phyloP scores from a whole-genome alignment of 2,113 vertebrate genomes.

The Pagrus major region DNA sequence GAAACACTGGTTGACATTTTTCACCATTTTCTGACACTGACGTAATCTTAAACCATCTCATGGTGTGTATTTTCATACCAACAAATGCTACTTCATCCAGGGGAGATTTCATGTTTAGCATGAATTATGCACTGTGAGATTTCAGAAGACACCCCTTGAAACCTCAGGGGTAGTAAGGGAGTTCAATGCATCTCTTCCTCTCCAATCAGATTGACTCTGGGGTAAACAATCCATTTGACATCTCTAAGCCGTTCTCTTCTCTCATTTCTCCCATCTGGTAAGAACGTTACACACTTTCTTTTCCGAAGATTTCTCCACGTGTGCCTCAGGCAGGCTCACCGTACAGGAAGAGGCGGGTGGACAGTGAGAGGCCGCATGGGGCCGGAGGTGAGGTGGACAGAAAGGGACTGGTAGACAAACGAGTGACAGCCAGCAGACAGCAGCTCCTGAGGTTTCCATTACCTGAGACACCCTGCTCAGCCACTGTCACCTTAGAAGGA shows the following conservation, averaged over 20 bases:
- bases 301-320: slow-evolving; percentile 10
- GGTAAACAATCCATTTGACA: slow-evolving; percentile 41
- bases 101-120: no score
- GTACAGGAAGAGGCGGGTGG: slow-evolving; percentile 25
- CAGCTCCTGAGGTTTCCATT: slow-evolving; percentile 76
- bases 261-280: slow-evolving; percentile 15
- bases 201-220: slow-evolving; percentile 24
- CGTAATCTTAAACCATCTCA: no score
- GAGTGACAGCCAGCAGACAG: slow-evolving; percentile 77
- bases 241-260: slow-evolving; percentile 6
- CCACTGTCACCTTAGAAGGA: slow-evolving; percentile 78
- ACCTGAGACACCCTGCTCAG: slow-evolving; percentile 68
- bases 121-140: no score
- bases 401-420: slow-evolving; percentile 54
- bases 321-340: background rate
- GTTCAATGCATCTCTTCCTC: slow-evolving; percentile 14
- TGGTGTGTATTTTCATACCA: no score
- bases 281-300: slow-evolving; percentile 6
- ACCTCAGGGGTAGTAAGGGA: background rate
- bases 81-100: no score
- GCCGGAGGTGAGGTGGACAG: slow-evolving; percentile 51
- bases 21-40: no score
- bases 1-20: no score
- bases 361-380: slow-evolving; percentile 52
- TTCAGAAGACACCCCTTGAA: background rate